Percentiles rank a stretch among this genome's conserved stretches.
These are phyloP conservation scores for Actinostola sp. DNA, from an alignment of 92 coral and sea anemone species.

Conservation along the genomic window DNA sequence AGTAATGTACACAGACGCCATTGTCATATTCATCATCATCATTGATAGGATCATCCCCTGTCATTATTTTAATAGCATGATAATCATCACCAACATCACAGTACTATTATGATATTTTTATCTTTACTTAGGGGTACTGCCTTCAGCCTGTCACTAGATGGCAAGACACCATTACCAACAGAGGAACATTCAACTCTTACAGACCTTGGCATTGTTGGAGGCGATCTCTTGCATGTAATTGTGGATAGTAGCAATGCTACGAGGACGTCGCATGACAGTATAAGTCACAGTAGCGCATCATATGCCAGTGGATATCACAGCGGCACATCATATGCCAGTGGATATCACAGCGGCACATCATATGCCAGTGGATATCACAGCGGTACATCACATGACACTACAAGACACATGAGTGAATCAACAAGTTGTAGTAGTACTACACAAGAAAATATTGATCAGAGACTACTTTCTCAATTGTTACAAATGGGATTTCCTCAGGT, in stretches of 20 bases:
- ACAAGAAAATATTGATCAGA: neutral
- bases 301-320: neutral
- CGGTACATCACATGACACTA: too few species aligned
- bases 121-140: conserved; percentile 18
- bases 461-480: conserved; percentile 21
- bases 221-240: conserved; percentile 69
- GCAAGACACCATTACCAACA: conserved; percentile 57
- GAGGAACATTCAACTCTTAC: conserved; percentile 40
- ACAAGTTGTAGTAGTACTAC: too few species aligned
- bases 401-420: too few species aligned
- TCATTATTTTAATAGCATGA: too few species aligned
- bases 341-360: neutral
- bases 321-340: neutral
- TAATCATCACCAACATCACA: too few species aligned
- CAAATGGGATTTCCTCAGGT: conserved; percentile 58
- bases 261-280: neutral
- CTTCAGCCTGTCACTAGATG: conserved; percentile 68
- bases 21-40: too few species aligned
- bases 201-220: conserved; percentile 79
- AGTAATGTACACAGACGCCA: too few species aligned
- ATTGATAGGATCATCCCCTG: too few species aligned
- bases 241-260: neutral
- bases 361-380: neutral
- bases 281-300: neutral
- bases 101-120: neutral